These are phyloP conservation scores for Arrhopalites spinosus DNA, from an alignment of 2,888 invertebrate species.

Conservation along the genomic window DNA sequence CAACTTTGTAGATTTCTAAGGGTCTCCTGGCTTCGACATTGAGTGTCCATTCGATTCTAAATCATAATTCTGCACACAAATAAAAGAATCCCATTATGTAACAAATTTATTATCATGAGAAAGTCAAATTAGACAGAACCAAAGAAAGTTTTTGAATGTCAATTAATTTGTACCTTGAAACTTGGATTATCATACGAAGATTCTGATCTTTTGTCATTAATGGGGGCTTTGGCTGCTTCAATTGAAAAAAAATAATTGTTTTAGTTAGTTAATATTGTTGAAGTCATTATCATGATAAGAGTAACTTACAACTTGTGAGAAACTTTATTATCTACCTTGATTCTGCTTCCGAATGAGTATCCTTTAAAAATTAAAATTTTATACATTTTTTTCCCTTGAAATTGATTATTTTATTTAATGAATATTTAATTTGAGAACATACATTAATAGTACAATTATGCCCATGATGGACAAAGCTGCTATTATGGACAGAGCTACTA, in stretches of 20 bases:
- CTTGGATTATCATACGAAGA: slow-evolving; percentile 93
- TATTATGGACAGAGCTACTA: slow-evolving; percentile 85
- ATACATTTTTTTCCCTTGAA: too few relatives aligned
- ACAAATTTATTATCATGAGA: neutral
- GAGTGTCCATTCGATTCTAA: slow-evolving; percentile 55
- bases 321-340: too few relatives aligned
- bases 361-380: too few relatives aligned
- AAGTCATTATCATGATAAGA: too few relatives aligned
- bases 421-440: too few relatives aligned
- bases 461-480: slow-evolving; percentile 83
- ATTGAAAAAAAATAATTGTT: too few relatives aligned
- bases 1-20: neutral
- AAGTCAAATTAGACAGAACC: neutral
- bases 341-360: slow-evolving; percentile 75
- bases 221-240: slow-evolving; percentile 78
- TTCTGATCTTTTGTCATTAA: slow-evolving; percentile 79
- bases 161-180: too few relatives aligned
- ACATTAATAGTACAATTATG: slow-evolving; percentile 74
- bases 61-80: slow-evolving; percentile 54
- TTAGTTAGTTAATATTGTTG: too few relatives aligned
- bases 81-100: neutral
- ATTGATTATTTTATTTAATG: too few relatives aligned
- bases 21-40: slow-evolving; percentile 19
- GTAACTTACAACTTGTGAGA: too few relatives aligned
- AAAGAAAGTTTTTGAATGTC: neutral